phyloP scores from a whole-genome alignment of 2,113 vertebrate genomes.

The Cynocephalus volans region DNA sequence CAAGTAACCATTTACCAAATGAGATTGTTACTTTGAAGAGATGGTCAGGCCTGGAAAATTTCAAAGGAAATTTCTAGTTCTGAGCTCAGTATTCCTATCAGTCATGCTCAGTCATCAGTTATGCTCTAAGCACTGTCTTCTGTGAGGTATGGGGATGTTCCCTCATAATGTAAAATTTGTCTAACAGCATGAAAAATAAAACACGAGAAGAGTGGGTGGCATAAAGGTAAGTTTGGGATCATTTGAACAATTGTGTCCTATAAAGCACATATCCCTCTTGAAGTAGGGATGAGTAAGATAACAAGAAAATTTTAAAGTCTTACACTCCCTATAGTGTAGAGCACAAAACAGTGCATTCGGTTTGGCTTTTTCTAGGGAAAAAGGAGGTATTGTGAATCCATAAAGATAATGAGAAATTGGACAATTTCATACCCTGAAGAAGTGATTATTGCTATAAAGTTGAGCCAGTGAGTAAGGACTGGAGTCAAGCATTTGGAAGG shows the following conservation, averaged over 20 bases:
- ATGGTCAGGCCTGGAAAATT: background rate
- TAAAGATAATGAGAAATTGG: background rate
- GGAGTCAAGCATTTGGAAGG: background rate
- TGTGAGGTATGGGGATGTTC: background rate
- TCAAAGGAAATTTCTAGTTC: conserved; percentile 24
- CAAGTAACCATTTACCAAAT: background rate
- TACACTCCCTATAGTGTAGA: background rate
- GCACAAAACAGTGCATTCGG: background rate
- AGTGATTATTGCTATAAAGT: background rate
- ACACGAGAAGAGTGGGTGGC: background rate
- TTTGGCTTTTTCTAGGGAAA: background rate
- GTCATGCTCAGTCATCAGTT: background rate
- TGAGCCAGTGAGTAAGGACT: background rate
- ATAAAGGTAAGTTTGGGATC: background rate
- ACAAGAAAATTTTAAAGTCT: background rate
- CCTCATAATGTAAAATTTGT: background rate
- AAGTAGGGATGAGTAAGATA: background rate
- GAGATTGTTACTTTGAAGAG: background rate
- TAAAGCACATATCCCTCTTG: background rate
- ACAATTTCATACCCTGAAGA: background rate
- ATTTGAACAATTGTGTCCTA: conserved; percentile 22
- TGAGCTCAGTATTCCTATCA: background rate
- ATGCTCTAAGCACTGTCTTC: background rate
- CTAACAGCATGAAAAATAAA: background rate
- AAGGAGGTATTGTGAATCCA: background rate